Percentiles rank a stretch among this genome's conserved stretches.
These are phyloP conservation scores for Pandemis corylana DNA, from an alignment of 2,888 invertebrate genomes.

Conservation along the genomic window DNA sequence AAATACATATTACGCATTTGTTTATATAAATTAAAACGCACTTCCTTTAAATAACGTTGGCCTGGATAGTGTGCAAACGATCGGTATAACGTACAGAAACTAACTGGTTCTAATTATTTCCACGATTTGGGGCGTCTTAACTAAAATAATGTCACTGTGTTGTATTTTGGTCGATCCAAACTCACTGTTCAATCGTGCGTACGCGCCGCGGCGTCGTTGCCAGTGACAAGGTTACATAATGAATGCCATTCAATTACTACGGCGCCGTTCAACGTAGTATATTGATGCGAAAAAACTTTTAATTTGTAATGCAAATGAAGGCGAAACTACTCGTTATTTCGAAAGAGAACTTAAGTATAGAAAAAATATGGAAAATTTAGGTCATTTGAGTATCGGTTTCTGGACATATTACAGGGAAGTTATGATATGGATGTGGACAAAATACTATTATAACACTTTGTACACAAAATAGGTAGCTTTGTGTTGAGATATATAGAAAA, in stretches of 20 bases:
- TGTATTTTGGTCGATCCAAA: slow-evolving; percentile 52
- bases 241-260: slow-evolving; percentile 52
- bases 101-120: slow-evolving; percentile 32
- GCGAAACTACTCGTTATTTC: background rate
- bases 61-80: background rate
- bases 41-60: background rate
- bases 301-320: slow-evolving; percentile 3
- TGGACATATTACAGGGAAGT: too few species aligned
- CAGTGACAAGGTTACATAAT: slow-evolving; percentile 60
- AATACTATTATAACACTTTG: too few species aligned
- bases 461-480: too few species aligned
- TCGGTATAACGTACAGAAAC: slow-evolving; percentile 19
- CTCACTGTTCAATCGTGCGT: slow-evolving; percentile 62
- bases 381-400: too few species aligned
- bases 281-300: background rate
- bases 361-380: too few species aligned
- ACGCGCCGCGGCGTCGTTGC: slow-evolving; percentile 53
- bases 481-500: too few species aligned
- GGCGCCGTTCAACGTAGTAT: background rate
- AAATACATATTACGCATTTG: slow-evolving; percentile 14
- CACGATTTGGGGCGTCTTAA: slow-evolving; percentile 29
- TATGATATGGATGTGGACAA: too few species aligned
- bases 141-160: slow-evolving; percentile 44
- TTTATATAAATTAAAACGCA: background rate
- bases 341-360: background rate